Evolutionary conservation across 1,140 invertebrate species (phyloP).

Genomic region (Polypedilum pembai): DNA sequence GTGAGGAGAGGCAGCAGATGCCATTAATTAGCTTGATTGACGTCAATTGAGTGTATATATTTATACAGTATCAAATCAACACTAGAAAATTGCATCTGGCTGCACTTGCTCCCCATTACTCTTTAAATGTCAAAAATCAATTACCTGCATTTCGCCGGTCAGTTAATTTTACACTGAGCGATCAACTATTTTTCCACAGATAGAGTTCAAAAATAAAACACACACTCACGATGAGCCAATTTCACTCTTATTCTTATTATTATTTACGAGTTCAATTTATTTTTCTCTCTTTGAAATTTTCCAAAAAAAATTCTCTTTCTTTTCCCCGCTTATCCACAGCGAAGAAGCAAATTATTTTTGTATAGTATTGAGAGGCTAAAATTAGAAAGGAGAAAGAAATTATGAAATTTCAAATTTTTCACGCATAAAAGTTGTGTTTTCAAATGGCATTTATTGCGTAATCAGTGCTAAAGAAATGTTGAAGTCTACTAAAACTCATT

Average conservation of each 20-base stretch:
- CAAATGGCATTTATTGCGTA: not conserved
- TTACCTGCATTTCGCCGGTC: conserved; percentile 25
- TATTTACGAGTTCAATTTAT: not conserved
- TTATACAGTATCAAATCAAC: not conserved
- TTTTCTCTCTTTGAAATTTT: conserved; percentile 5
- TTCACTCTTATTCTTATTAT: not conserved
- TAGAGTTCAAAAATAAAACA: too few species aligned
- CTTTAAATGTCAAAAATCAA: not conserved
- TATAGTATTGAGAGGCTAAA: not conserved
- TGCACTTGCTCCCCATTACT: not conserved
- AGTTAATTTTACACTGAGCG: conserved; percentile 17
- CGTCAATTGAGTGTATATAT: not conserved
- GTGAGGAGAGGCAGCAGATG: not conserved
- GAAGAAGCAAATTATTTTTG: not conserved
- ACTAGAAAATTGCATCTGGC: not conserved
- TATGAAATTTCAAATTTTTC: not conserved
- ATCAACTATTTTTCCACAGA: not conserved
- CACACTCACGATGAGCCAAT: too few species aligned
- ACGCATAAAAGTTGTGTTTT: not conserved
- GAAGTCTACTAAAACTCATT: not conserved
- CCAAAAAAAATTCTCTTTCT: not conserved
- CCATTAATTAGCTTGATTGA: not conserved
- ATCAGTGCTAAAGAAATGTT: conserved; percentile 5
- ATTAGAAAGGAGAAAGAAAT: conserved; percentile 2
- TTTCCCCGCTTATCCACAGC: not conserved